Evolutionary conservation across 2,113 vertebrate genomes (phyloP), one percentile per base, ranked within the genome.

Genomic region (Nymphicus hollandicus): DNA sequence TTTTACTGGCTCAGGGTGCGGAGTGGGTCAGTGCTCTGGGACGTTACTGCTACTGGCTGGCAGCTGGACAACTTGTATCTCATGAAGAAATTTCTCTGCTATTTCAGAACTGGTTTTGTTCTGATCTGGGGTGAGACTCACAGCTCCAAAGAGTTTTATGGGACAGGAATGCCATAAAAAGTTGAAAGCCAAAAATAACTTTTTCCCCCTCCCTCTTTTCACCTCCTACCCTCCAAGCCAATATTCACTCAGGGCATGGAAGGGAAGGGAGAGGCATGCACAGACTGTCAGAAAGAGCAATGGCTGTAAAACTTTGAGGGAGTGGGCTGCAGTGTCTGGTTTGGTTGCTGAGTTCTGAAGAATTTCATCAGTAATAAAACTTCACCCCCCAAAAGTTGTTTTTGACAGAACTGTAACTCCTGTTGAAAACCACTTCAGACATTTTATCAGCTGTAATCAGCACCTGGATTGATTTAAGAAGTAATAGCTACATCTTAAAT

Each of bases 131-230:
- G 55, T 86, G 80, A 93, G 89, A 27, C 1, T 0, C 37, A 13
- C 41, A 66, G 53, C 53, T 83, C 82, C 9, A 1, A 65, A 56
- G 63, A 80, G 28, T 77, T 94, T 97, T 90, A 90, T 88, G 60
- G 71, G 73, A 82, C 53, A 88, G 88, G 53, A 77, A 70, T 70
- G 58, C 63, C 37, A 63, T 77, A 86, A 90, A 82, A 90, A 35
- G 6, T 9, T 33, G 72, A 88, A 82, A 71, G 76, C 91, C 95
- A 93, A 93, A 86, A 96, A 35, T 86, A 95, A 84, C 46, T 66
- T 70, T 27, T 2, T 11, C 2, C 35, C 3, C 3, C 55, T 23
- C 46, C 31, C 13, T 60, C 46, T 89, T 90, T 92, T 92, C 71
- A 82, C 69, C 77, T 94, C 69, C 69, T 70, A 14, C 37, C n/a